These are phyloP conservation scores for Eufriesea mexicana DNA, from an alignment of 1,140 invertebrate species.

Conservation along the genomic window DNA sequence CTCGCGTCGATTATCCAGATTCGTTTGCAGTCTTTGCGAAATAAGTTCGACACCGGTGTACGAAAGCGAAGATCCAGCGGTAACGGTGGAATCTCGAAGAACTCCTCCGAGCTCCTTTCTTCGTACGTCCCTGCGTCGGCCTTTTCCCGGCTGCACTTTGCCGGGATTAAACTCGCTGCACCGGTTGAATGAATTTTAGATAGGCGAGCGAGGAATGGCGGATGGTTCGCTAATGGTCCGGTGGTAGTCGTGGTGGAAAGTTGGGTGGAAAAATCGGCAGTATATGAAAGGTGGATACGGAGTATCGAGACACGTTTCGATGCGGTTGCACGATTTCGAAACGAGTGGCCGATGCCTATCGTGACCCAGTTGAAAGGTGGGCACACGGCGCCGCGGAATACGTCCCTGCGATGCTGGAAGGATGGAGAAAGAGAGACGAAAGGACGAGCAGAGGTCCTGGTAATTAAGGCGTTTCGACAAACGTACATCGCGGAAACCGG, in stretches of 20 bases:
- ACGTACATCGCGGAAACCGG: slow-evolving; percentile 68
- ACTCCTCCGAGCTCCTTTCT: neutral
- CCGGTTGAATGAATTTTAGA: slow-evolving; percentile 49
- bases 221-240: neutral
- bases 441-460: slow-evolving; percentile 58
- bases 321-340: neutral
- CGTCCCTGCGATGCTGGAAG: slow-evolving; percentile 28
- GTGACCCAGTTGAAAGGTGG: neutral
- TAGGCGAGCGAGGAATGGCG: neutral
- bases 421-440: slow-evolving; percentile 44
- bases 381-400: neutral
- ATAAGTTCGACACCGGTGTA: too few species aligned
- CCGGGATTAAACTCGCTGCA: slow-evolving; percentile 36
- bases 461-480: slow-evolving; percentile 75
- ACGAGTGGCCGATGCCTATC: neutral
- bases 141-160: slow-evolving; percentile 33
- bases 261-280: neutral
- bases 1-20: too few species aligned
- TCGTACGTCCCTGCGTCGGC: neutral
- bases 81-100: neutral
- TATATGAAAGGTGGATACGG: neutral
- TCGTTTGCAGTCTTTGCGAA: too few species aligned
- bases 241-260: neutral
- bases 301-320: neutral
- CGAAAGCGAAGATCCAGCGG: too few species aligned